Evolutionary conservation across 2,888 invertebrate genomes (phyloP), one percentile per base, ranked within the genome.

Genomic region (Xanthia togata): DNA sequence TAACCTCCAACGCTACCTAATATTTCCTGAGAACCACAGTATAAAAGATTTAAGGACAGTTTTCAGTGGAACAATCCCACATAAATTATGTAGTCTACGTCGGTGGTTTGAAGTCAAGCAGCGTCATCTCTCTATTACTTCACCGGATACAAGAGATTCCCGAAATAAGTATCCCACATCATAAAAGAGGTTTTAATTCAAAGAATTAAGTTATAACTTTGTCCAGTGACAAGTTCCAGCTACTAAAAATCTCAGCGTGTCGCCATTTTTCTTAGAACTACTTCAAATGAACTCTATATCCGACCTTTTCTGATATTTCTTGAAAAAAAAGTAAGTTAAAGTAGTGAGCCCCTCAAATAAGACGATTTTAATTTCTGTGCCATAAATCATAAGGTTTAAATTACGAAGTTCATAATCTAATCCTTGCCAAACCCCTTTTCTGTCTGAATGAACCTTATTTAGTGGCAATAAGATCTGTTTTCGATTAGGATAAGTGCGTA

Each of bases 321-420:
- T 62, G 8, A 47, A 78, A 80, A 55, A 80, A 81, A 84, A 78
- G 20, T 55, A 57, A 57, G 14, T 8, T n/a, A 44, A 72, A 78
- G 47, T 70, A 65, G 71, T 74, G 47, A 80, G 31, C 41, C 72
- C 65, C 71, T 67, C 55, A 17, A 67, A 78, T 65, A 59, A 76
- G 63, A 38, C 78, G 82, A 87, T 81, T 86, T 84, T 84, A 63
- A 87, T 87, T 84, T 89, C 81, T 87, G 73, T 82, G 23, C 0
- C 6, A 79, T 82, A 83, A 85, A 85, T 88, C 79, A 83, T 88
- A 89, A 85, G 88, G 88, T 85, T 82, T 87, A 87, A 88, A 81
- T 85, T 89, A 84, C 84, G 14, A 62, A 78, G 79, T 79, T 78
- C 82, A 76, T 88, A 85, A 76, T 85, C 81, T 83, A 79, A 82